phyloP scores from a whole-genome alignment of 2,113 vertebrate species.

The Chrysemys picta region DNA sequence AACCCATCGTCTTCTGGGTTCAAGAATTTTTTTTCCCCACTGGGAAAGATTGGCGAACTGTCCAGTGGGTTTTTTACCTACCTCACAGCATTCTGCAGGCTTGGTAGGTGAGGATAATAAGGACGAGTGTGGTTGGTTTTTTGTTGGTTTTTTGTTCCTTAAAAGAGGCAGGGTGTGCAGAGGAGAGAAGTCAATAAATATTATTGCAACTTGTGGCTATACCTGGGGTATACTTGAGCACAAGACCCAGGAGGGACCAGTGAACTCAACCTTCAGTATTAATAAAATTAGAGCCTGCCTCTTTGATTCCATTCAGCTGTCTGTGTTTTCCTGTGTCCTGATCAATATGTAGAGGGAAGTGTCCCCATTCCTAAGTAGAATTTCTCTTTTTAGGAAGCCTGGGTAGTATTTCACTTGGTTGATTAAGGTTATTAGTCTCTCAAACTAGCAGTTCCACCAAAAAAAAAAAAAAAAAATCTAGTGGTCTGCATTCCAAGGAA shows the following conservation, averaged over 20 bases:
- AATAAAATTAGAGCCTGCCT: neutral
- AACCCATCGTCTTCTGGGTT: neutral
- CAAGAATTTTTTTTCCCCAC: neutral
- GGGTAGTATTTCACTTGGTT: neutral
- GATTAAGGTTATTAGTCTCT: neutral
- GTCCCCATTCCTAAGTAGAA: neutral
- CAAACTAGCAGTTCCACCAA: neutral
- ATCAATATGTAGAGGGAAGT: neutral
- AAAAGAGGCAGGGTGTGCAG: neutral
- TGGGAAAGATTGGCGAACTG: rapidly evolving
- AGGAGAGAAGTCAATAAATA: neutral
- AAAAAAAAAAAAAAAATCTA: neutral
- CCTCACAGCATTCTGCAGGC: neutral
- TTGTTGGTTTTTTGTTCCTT: too few species aligned
- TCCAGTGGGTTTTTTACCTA: neutral
- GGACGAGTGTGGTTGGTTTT: too few species aligned
- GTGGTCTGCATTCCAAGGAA: neutral
- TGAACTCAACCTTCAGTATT: neutral
- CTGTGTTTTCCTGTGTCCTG: neutral
- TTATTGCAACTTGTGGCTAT: neutral
- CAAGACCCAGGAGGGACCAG: neutral
- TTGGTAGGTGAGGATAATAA: neutral
- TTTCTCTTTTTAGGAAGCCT: neutral
- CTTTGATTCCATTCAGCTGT: neutral
- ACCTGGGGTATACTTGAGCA: rapidly evolving